Evolutionary conservation across 2,113 vertebrate genomes (phyloP), one percentile per base, ranked within the genome.

Genomic region (Charina bottae): DNA sequence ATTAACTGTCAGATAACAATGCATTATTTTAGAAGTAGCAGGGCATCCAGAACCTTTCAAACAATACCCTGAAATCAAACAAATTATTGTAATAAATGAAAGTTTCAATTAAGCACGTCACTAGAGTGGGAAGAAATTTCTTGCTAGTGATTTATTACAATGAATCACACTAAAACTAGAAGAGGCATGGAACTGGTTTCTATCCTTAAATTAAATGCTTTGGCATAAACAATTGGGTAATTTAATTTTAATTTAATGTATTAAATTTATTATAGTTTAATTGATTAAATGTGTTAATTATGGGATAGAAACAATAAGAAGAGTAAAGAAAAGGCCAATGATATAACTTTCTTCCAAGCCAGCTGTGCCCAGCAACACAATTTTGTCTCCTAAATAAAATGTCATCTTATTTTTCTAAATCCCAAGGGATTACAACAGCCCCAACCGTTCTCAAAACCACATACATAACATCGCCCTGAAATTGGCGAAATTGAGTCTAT

Each of bases 41-140:
- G 94, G 89, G 95, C 60, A 0, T 95, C 94, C 91, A 93, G 94
- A 93, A 90, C 46, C 93, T 96, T 94, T 96, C 95, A 94, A 93
- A 95, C 62, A 97, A 96, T 95, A 53, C 62, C 89, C 59, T 94
- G 83, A 13, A 87, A 95, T 96, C 93, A 95, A 93, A 58, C 26
- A 90, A 94, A 89, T 56, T 33, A 58, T 72, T 28, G n/a, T 91
- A 93, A 93, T 94, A 94, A 94, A 92, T 95, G 94, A 92, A 93
- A 96, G 89, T 95, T 96, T 93, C 94, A 97, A 96, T 96, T 94
- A 94, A 93, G 92, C 90, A 78, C 88, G 90, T 68, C 91, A 93
- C 90, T 91, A 72, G 91, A 93, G 56, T 78, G 91, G 59, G 95
- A 93, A 93, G 58, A 91, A 90, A 95, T 93, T 95, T 95, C 86